phyloP scores from a whole-genome alignment of 2,888 invertebrate genomes.

The Pilophorus perplexus region DNA sequence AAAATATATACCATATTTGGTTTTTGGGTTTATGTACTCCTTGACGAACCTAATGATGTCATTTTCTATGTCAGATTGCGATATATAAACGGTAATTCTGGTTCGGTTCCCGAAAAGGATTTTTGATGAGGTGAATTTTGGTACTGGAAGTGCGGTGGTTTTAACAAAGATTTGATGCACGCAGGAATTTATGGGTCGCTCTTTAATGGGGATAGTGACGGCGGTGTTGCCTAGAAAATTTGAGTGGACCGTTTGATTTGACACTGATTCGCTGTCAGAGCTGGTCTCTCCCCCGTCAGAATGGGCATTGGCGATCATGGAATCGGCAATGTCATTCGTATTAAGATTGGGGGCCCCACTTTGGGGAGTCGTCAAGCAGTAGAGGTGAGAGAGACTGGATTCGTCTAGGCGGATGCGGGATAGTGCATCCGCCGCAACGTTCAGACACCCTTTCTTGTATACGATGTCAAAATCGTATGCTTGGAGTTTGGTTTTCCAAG shows the following conservation, averaged over 20 bases:
- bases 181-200: slow-evolving; percentile 20
- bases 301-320: neutral
- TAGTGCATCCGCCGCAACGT: neutral
- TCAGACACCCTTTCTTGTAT: slow-evolving; percentile 4
- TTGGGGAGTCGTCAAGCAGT: neutral
- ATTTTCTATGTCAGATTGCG: neutral
- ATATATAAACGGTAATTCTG: neutral
- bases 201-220: slow-evolving; percentile 14
- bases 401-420: neutral
- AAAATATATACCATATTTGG: neutral
- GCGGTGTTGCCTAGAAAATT: slow-evolving; percentile 18
- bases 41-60: neutral
- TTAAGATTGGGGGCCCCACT: neutral
- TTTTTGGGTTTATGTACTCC: neutral
- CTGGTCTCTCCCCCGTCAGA: neutral
- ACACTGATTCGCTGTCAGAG: neutral
- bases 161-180: slow-evolving; percentile 24
- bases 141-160: too few relatives aligned
- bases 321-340: neutral
- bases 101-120: slow-evolving; percentile 6
- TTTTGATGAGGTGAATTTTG: too few relatives aligned
- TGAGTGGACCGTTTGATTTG: neutral
- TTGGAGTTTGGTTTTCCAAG: slow-evolving; percentile 44
- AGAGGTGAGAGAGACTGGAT: neutral
- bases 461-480: slow-evolving; percentile 51